phyloP scores from a whole-genome alignment of 2,113 vertebrate genomes.

The Haplochromis burtoni region DNA sequence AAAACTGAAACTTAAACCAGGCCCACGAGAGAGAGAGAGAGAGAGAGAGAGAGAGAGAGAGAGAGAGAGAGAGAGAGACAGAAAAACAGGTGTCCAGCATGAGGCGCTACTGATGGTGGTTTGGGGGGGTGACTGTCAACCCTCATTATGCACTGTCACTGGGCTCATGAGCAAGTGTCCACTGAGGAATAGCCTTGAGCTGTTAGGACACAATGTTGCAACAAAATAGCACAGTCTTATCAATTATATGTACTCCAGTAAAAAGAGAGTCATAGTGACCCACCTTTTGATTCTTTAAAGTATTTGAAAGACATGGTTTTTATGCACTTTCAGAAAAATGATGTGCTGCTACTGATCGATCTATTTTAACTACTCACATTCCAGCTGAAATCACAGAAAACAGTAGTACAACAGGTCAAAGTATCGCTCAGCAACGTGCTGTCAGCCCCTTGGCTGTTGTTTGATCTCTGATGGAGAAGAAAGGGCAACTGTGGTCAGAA shows the following conservation, averaged over 20 bases:
- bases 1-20: conserved; percentile 52
- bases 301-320: not conserved
- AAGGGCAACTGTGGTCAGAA: conserved; percentile 5
- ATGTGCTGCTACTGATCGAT: not conserved
- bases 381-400: not conserved
- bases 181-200: conserved; percentile 3
- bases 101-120: not conserved
- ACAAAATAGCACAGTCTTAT: not conserved
- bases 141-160: conserved; percentile 24
- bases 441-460: conserved; percentile 1
- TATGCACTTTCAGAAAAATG: not conserved
- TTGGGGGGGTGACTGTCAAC: conserved; percentile 3
- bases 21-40: not conserved
- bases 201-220: conserved; percentile 24
- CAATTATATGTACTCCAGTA: not conserved
- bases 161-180: not conserved
- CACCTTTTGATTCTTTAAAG: not conserved
- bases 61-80: not conserved
- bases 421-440: not conserved
- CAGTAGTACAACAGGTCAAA: not conserved
- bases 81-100: conserved; percentile 47
- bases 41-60: not conserved
- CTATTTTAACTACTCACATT: not conserved
- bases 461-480: conserved; percentile 12
- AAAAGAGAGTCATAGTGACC: not conserved